A percentile compares a stretch with the other conserved stretches of the same genome.
phyloP scores from a whole-genome alignment of 2,797 vertebrate genomes.

The Spinus pinus region DNA sequence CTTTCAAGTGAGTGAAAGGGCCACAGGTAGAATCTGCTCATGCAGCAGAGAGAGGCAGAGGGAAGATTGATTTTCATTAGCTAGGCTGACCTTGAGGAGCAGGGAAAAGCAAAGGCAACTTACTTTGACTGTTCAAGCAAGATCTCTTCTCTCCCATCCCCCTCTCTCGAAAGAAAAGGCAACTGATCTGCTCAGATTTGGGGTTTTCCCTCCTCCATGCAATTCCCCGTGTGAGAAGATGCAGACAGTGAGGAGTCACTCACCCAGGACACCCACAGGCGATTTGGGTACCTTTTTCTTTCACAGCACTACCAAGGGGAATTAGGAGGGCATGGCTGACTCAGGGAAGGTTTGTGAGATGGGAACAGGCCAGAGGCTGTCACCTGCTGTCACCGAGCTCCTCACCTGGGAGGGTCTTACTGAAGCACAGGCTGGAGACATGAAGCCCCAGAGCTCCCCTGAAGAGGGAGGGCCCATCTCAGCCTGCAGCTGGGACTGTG shows the following conservation, averaged over 20 bases:
- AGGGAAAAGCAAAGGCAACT: slow-evolving; percentile 56
- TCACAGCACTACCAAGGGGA: neutral
- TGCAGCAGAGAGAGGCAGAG: slow-evolving; percentile 36
- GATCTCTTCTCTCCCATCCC: slow-evolving; percentile 23
- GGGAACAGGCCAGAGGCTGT: neutral
- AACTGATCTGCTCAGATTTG: neutral
- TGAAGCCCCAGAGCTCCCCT: neutral
- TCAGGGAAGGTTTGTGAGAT: neutral
- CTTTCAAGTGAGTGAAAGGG: slow-evolving; percentile 29
- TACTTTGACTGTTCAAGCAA: slow-evolving; percentile 40
- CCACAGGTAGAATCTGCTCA: slow-evolving; percentile 49
- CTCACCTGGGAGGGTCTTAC: neutral
- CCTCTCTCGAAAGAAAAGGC: neutral
- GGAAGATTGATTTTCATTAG: slow-evolving; percentile 65
- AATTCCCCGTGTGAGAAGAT: neutral
- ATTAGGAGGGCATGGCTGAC: neutral
- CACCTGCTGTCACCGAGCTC: neutral
- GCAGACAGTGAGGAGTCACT: neutral
- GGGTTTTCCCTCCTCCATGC: neutral
- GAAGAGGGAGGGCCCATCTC: neutral
- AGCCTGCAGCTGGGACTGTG: neutral
- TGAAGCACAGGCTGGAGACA: neutral
- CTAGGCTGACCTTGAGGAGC: slow-evolving; percentile 59
- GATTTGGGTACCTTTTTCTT: neutral
- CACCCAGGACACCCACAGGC: neutral